These are phyloP conservation scores for Pachyuromys duprasi DNA, from an alignment of 2,797 vertebrate genomes.

Conservation along the genomic window DNA sequence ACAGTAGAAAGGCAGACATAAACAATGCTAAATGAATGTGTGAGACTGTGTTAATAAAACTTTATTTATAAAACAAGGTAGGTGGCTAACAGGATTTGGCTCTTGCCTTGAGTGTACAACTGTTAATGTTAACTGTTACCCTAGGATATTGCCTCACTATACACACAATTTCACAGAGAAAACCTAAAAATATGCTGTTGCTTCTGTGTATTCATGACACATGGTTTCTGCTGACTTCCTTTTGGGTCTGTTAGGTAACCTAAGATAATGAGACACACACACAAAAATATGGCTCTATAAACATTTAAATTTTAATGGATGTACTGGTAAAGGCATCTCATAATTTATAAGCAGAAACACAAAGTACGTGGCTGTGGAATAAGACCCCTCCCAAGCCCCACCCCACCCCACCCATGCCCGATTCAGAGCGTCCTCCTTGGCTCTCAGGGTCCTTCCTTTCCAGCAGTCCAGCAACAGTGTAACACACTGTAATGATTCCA, in stretches of 20 bases:
- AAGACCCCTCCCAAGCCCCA: neutral
- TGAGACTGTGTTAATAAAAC: neutral
- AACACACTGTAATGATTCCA: conserved; percentile 56
- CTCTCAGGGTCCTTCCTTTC: conserved; percentile 75
- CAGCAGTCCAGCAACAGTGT: conserved; percentile 71
- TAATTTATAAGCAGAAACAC: neutral
- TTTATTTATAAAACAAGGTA: conserved; percentile 2
- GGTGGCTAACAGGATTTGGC: neutral
- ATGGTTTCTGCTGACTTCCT: neutral
- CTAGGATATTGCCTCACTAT: neutral
- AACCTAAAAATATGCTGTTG: neutral
- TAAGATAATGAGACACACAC: neutral
- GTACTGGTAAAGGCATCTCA: neutral
- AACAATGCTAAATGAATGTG: neutral
- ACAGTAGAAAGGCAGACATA: neutral
- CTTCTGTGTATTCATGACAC: neutral
- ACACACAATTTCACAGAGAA: neutral
- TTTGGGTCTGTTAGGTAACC: neutral
- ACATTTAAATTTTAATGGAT: neutral
- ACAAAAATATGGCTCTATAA: neutral
- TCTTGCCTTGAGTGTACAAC: neutral
- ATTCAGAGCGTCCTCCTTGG: neutral
- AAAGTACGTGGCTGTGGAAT: neutral
- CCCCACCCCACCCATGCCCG: neutral
- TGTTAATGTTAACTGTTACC: neutral